Evolutionary conservation across 2,797 vertebrate species (phyloP), one percentile per base, ranked within the genome.

Genomic region (Oceanodroma leucorhoa): DNA sequence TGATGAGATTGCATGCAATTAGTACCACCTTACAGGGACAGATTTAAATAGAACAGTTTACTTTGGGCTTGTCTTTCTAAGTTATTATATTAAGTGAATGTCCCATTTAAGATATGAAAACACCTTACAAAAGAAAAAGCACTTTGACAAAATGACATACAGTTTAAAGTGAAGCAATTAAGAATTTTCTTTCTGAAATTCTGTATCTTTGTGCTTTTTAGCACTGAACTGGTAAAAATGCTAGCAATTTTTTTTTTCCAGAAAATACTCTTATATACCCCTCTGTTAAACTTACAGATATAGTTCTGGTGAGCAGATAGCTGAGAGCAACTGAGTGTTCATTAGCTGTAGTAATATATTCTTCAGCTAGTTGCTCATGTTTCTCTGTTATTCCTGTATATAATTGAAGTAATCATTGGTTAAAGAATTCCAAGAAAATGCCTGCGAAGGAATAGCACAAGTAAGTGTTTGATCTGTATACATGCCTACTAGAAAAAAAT

Each of bases 401-500:
- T 51, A 43, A 61, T 5, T 54, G 13, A 79, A 76, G 5, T 18
- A 80, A 61, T 32, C 2, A 55, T 27, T 46, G 3, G 5, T 46
- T 58, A 50, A 26, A 70, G 6, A 57, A 86, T 65, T 80, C 21
- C 24, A 87, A 32, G 15, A 82, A 73, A 84, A 71, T 34, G 4
- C 0, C 10, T 67, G 3, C 5, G 1, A 75, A 57, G 1, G 3
- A 66, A 26, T 7, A 46, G 9, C 5, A 65, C 5, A 87, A n/a
- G 2, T 43, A 87, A n/a, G 2, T 38, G 30, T 65, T 80, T 83
- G 8, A 26, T 20, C 26, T 13, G 0, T 34, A 50, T 26, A 1
- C n/a, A 57, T 61, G 5, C 17, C 11, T 61, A 69, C 4, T 17
- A 51, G 40, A 24, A 80, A 73, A 83, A 82, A 46, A 60, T n/a